phyloP scores from a whole-genome alignment of 2,888 invertebrate species.

The Baronia brevicornis region DNA sequence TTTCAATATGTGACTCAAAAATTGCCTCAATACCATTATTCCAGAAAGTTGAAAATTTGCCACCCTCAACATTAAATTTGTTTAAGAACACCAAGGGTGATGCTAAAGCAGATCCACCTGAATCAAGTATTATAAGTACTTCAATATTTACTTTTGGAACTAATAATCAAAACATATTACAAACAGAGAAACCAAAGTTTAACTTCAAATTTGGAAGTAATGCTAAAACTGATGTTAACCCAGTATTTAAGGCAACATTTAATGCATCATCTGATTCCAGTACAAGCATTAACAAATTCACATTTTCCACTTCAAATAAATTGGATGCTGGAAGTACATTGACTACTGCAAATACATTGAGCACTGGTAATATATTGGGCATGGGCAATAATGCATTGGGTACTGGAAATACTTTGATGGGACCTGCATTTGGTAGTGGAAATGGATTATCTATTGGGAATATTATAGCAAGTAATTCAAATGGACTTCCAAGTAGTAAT shows the following conservation, averaged over 20 bases:
- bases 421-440: too few relatives aligned
- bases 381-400: conserved; percentile 12
- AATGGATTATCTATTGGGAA: conserved; percentile 15
- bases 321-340: conserved; percentile 11
- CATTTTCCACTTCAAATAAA: conserved; percentile 13
- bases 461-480: conserved; percentile 16
- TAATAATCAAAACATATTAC: conserved; percentile 21
- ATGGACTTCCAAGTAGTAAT: conserved; percentile 18
- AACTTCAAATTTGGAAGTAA: conserved; percentile 41
- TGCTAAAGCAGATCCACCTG: conserved; percentile 15
- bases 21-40: conserved; percentile 25
- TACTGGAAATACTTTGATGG: conserved; percentile 11
- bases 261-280: conserved; percentile 20
- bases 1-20: conserved; percentile 13
- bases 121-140: conserved; percentile 15
- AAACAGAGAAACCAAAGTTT: conserved; percentile 41
- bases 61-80: conserved; percentile 21
- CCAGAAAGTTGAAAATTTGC: conserved; percentile 23
- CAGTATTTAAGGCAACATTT: conserved; percentile 29
- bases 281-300: conserved; percentile 18
- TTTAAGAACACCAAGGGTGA: conserved; percentile 28
- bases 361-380: conserved; percentile 17
- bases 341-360: conserved; percentile 11
- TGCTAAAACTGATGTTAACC: conserved; percentile 27
- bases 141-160: conserved; percentile 46